Evolutionary conservation across 2,113 vertebrate species (phyloP).

Genomic region (Acrocephalus arundinaceus): DNA sequence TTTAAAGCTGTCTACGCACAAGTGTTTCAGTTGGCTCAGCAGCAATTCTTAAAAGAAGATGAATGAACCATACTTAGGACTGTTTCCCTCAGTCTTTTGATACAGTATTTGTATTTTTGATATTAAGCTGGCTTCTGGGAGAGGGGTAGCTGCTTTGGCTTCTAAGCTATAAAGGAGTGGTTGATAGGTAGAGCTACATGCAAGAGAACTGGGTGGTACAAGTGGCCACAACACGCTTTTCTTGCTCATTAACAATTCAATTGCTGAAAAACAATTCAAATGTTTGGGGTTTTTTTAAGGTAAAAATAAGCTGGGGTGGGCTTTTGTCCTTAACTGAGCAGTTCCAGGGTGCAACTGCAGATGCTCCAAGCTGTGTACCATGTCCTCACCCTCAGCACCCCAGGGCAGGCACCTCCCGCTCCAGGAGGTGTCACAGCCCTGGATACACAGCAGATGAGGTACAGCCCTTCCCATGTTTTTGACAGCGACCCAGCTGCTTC

Average conservation of each 20-base stretch:
- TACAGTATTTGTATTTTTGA: not conserved
- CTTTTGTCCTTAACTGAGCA: not conserved
- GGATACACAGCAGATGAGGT: not conserved
- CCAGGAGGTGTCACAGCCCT: accelerated
- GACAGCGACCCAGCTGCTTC: not conserved
- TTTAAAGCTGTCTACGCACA: slow-evolving; percentile 49
- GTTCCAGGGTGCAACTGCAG: not conserved
- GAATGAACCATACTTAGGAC: not conserved
- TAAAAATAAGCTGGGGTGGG: not conserved
- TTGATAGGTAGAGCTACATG: not conserved
- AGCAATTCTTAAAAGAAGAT: not conserved
- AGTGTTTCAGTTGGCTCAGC: not conserved
- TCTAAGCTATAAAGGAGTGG: not conserved
- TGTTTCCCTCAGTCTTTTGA: not conserved
- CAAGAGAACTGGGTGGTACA: not conserved
- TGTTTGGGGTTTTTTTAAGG: not conserved
- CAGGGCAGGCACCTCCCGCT: not conserved
- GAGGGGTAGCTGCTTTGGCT: not conserved
- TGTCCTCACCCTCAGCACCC: not conserved
- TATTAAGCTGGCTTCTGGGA: slow-evolving; percentile 1
- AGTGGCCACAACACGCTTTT: not conserved
- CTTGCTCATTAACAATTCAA: not conserved
- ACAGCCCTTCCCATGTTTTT: not conserved
- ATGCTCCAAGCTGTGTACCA: accelerated
- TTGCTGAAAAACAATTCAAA: not conserved